Evolutionary conservation across 1,140 invertebrate genomes (phyloP).

Genomic region (Camponotus pennsylvanicus): DNA sequence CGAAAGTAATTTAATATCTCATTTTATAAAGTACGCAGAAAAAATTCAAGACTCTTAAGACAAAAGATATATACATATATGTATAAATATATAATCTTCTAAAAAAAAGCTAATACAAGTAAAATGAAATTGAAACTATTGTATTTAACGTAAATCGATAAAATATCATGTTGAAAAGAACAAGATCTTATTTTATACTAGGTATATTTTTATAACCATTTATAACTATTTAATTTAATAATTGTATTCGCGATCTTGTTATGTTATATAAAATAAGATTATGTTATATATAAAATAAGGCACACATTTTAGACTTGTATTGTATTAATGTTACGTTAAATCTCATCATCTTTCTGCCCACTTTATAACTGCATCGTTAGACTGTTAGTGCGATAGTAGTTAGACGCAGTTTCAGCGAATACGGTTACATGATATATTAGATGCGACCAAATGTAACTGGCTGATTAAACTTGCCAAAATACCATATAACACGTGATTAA

Average conservation of each 20-base stretch:
- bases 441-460: constrained; percentile 61
- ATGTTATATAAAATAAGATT: too few relatives aligned
- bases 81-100: neutral
- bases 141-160: neutral
- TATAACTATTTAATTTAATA: neutral
- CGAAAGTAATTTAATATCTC: constrained; percentile 58
- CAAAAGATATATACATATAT: neutral
- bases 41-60: constrained; percentile 21
- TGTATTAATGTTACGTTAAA: constrained; percentile 1
- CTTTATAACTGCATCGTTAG: constrained; percentile 67
- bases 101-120: neutral
- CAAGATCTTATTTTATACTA: neutral
- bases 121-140: neutral
- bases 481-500: constrained; percentile 71
- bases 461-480: constrained; percentile 71
- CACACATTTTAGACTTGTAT: neutral
- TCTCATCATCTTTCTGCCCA: constrained; percentile 60
- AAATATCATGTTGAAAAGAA: neutral
- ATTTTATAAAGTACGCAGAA: constrained; percentile 63
- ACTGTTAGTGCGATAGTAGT: constrained; percentile 75
- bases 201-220: neutral
- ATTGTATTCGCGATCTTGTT: neutral
- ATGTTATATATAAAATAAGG: neutral
- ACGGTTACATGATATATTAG: constrained; percentile 70
- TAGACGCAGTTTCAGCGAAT: constrained; percentile 72